Base-by-base conservation (phyloP, 1,140 invertebrate genomes). In the Drosophila sturtevanti region DNA sequence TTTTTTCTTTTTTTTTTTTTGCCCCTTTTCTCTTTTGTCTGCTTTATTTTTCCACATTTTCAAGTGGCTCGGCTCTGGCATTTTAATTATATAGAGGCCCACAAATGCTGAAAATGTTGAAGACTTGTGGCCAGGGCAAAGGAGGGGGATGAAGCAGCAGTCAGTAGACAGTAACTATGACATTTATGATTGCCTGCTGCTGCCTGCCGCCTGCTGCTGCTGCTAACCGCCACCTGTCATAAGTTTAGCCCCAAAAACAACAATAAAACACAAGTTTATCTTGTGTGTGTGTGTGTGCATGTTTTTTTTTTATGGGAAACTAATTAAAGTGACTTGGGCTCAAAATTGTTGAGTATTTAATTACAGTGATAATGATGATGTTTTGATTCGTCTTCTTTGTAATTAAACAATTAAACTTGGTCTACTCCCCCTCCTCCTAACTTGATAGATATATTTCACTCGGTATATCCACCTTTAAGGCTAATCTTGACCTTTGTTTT, bases 271-370 rank as follows among this genome's bases (percentile, higher is more conserved):
- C 12, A 63, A 59, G 9, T 48, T 48, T 3, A 16, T 48, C 41
- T 48, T 48, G 37, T 38, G 37, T 38, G n/a, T 14, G 12, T 14
- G 37, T 38, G 37, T 38, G 41, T 48, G 16, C 11, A 7, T 48
- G 16, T 48, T 18, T 44, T 48, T 48, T 44, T 48, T 59, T 54
- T 70, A 68, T 31, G 66, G 51, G 65, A 44, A 70, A 51, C 76
- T 77, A 77, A 77, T 77, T 77, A 77, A 77, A 63, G 70, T 77
- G 74, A 77, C 73, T 65, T 12, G 74, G 59, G 59, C 69, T 41
- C 60, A 59, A 77, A 67, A 77, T 59, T 77, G 68, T 60, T 69
- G 38, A 78, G 75, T 54, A 79, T 72, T 79, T 73, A 69, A 69
- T 79, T 48, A 48, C 18, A 11, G 41, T 55, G 24, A 55, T 31